Evolutionary conservation across 2,888 invertebrate species (phyloP).

Genomic region (Ophraella communa): DNA sequence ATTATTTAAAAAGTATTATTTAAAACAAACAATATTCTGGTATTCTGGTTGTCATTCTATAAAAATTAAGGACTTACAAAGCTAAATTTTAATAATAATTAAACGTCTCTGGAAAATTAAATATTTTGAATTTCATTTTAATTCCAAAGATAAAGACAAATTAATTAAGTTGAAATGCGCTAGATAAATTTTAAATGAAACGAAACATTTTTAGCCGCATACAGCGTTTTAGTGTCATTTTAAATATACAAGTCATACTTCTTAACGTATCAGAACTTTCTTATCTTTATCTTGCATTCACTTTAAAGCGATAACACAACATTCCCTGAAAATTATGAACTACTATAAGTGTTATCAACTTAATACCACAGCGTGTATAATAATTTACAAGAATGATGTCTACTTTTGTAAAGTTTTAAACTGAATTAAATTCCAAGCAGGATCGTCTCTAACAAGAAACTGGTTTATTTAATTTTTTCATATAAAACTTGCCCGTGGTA

Average conservation of each 20-base stretch:
- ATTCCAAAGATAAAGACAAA: not conserved
- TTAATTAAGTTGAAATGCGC: not conserved
- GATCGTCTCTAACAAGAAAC: not conserved
- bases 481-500: no score
- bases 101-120: not conserved
- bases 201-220: not conserved
- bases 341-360: slow-evolving; percentile 29
- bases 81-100: not conserved
- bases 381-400: slow-evolving; percentile 34
- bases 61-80: not conserved
- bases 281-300: not conserved
- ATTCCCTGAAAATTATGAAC: slow-evolving; percentile 22
- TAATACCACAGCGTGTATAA: slow-evolving; percentile 36
- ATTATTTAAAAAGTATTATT: no score
- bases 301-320: slow-evolving; percentile 15
- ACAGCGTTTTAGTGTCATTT: not conserved
- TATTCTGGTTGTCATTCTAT: not conserved
- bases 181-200: not conserved
- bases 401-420: not conserved
- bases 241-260: not conserved
- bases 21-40: not conserved
- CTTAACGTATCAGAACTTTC: not conserved
- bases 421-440: not conserved
- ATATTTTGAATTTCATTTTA: not conserved
- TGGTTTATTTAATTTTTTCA: not conserved